Evolutionary conservation across 1,140 invertebrate genomes (phyloP), one percentile per base, ranked within the genome.

Genomic region (Myzus persicae): DNA sequence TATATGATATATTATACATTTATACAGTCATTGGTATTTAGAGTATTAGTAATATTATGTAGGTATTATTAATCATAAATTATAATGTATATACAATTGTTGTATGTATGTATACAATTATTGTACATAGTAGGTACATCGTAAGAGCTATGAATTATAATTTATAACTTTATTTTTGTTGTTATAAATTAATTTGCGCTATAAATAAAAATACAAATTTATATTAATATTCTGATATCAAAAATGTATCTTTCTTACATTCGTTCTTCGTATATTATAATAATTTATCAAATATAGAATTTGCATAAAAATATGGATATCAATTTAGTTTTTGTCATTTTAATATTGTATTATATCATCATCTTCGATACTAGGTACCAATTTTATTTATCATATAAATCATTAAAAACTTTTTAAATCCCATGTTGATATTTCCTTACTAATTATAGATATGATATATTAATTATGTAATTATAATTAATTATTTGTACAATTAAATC

Each of bases 391-490:
- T 67, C 59, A 67, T 31, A 67, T 67, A n/a, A 67, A 67, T 67
- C 31, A 67, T 67, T 67, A n/a, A 67, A 67, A 67, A 67, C 59
- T 67, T n/a, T 67, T n/a, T n/a, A 67, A 67, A 67, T 67, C n/a
- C 59, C 59, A 67, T 67, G 31, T 67, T 67, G 11, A 67, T 67
- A 67, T 67, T 67, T 67, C n/a, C 31, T 67, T 67, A 18, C 59
- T 67, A 67, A 67, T 67, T 67, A 67, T 59, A 59, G n/a, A n/a
- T 44, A 8, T 59, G 9, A 59, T 59, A 59, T 59, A 31, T 31
- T 59, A 59, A 59, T 59, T 59, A 59, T 59, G 54, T 67, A 67
- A 67, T 67, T 67, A 67, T n/a, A n/a, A n/a, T 67, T n/a, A 67
- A 67, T 67, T 67, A 14, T n/a, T n/a, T 67, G 31, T n/a, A n/a